Conservation (phyloP, 2,113 vertebrate genomes). For the Tupaia chinensis region DNA sequence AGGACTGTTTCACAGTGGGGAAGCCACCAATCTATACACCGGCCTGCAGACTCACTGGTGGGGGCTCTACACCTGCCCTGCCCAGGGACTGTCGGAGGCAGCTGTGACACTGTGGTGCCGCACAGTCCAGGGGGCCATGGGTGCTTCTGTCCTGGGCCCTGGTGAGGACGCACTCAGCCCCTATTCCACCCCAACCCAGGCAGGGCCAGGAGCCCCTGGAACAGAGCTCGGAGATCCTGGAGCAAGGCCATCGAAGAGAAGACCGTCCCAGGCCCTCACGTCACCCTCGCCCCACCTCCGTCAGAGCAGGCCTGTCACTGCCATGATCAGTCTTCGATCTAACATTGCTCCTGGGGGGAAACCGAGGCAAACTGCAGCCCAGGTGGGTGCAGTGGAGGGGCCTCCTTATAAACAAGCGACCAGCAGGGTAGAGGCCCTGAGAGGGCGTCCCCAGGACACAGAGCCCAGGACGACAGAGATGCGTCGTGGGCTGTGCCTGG, state of each 20-base stretch:
- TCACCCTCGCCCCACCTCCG: neutral
- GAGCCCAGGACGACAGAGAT: neutral
- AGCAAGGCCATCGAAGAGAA: neutral
- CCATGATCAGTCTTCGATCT: neutral
- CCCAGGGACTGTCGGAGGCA: neutral
- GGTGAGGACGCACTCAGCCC: neutral
- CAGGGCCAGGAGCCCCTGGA: neutral
- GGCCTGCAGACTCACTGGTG: too few relatives aligned
- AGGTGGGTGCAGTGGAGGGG: rapidly evolving
- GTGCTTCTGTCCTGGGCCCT: neutral
- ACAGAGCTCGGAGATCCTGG: neutral
- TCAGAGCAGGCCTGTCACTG: rapidly evolving
- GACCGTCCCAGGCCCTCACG: neutral
- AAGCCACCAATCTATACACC: too few relatives aligned
- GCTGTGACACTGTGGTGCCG: neutral
- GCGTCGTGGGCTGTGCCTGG: rapidly evolving
- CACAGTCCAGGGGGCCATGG: neutral
- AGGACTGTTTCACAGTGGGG: neutral
- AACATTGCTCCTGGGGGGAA: neutral
- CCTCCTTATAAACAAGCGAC: rapidly evolving
- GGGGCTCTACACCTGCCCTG: neutral
- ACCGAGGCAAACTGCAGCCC: rapidly evolving
- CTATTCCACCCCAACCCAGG: neutral
- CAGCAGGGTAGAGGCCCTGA: neutral
- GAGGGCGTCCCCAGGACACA: neutral